These are phyloP conservation scores for Mastomys natalensis DNA, from an alignment of 2,113 vertebrate species.

Conservation along the genomic window DNA sequence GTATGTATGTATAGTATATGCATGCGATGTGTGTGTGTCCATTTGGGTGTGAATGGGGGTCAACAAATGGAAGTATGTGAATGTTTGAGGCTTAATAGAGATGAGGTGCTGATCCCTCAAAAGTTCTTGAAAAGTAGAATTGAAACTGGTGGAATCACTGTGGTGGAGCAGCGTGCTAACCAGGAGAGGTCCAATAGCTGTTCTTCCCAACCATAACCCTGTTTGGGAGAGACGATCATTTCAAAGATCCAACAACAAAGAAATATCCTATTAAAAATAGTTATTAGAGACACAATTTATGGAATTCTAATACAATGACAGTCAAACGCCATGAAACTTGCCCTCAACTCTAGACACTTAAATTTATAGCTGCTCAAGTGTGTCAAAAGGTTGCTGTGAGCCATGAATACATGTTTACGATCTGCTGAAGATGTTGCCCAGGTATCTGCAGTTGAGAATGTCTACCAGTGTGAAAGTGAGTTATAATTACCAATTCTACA, in stretches of 20 bases:
- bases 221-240: background rate
- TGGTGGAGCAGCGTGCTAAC: rapidly evolving
- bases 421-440: background rate
- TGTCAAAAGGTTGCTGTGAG: background rate
- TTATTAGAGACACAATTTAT: background rate
- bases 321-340: background rate
- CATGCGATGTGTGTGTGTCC: background rate
- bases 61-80: background rate
- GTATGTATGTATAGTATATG: no score
- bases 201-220: background rate
- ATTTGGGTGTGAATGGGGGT: no score
- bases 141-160: rapidly evolving
- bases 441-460: rapidly evolving
- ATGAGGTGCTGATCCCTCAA: background rate
- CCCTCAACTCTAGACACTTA: background rate
- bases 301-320: background rate
- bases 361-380: background rate
- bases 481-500: background rate
- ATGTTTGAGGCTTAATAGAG: background rate
- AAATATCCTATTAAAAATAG: background rate
- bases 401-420: background rate
- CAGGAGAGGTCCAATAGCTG: background rate
- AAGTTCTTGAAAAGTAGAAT: background rate
- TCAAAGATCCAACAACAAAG: background rate
- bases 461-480: background rate